A percentile compares a stretch with the other conserved stretches of the same genome.
These are phyloP conservation scores for Polypedilum pembai DNA, from an alignment of 1,140 invertebrate genomes.

Conservation along the genomic window DNA sequence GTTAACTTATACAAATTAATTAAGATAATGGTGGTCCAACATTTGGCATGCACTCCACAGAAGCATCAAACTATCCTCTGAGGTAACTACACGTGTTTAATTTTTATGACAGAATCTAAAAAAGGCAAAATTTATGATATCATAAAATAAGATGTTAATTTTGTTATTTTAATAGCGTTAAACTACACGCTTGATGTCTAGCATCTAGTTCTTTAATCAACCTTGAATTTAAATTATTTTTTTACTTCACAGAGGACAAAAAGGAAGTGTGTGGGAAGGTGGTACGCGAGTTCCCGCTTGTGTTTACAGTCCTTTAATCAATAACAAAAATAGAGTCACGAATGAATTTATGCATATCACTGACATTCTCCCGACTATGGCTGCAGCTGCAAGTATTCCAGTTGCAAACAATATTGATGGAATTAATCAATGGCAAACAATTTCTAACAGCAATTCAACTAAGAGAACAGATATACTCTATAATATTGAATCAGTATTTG, in stretches of 20 bases:
- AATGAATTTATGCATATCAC: slow-evolving; percentile 71
- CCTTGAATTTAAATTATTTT: slow-evolving; percentile 2
- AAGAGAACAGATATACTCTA: not conserved
- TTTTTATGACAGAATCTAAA: too few species aligned
- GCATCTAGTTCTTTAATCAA: not conserved
- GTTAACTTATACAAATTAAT: slow-evolving; percentile 66
- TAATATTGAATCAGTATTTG: not conserved
- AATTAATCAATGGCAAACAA: not conserved
- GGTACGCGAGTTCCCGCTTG: slow-evolving; percentile 67
- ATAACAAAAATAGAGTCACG: slow-evolving; percentile 52
- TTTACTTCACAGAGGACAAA: slow-evolving; percentile 43
- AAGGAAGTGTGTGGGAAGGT: slow-evolving; percentile 78
- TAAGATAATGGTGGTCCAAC: slow-evolving; percentile 74
- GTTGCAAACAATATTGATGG: slow-evolving; percentile 30
- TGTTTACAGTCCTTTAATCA: slow-evolving; percentile 65
- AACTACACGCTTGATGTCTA: not conserved
- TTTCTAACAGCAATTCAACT: not conserved
- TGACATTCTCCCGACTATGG: slow-evolving; percentile 84
- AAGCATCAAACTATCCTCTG: slow-evolving; percentile 80
- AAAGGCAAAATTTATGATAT: too few species aligned
- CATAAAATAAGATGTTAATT: too few species aligned
- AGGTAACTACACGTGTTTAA: slow-evolving; percentile 53
- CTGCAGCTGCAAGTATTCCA: slow-evolving; percentile 50
- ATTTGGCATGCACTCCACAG: slow-evolving; percentile 60
- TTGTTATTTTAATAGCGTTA: too few species aligned